phyloP scores from a whole-genome alignment of 2,113 vertebrate species.

The Chelonoidis abingdonii region DNA sequence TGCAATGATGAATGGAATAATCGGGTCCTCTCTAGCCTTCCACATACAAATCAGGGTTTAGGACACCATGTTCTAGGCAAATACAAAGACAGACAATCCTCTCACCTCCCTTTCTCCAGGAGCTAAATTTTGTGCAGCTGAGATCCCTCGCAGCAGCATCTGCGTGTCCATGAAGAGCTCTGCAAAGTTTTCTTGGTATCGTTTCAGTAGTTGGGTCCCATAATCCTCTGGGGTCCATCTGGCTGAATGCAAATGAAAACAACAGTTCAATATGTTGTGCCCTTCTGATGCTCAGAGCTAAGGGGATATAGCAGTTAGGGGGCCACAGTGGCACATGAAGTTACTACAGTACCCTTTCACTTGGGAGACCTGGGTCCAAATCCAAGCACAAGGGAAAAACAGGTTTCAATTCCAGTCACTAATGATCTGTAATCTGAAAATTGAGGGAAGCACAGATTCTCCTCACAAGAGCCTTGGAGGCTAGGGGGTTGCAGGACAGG shows the following conservation, averaged over 20 bases:
- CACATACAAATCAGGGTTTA: neutral
- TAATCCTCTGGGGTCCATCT: slow-evolving; percentile 56
- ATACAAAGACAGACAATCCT: neutral
- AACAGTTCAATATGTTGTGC: neutral
- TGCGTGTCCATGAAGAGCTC: slow-evolving; percentile 69
- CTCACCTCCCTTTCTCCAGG: slow-evolving; percentile 78
- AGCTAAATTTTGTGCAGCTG: slow-evolving; percentile 61
- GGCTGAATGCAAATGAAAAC: slow-evolving; percentile 55
- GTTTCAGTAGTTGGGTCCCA: slow-evolving; percentile 73
- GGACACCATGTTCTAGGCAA: neutral
- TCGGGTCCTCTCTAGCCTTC: neutral
- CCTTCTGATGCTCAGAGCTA: neutral
- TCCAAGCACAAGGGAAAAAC: neutral
- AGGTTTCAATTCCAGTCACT: neutral
- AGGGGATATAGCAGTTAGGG: neutral
- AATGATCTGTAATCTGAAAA: neutral
- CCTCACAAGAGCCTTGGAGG: neutral
- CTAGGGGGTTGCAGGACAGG: neutral
- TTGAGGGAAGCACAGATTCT: neutral
- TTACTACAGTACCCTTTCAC: fast-evolving
- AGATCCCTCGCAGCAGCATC: slow-evolving; percentile 64
- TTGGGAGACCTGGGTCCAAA: neutral
- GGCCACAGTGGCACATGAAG: neutral
- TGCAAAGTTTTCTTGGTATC: slow-evolving; percentile 68
- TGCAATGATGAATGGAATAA: neutral